Percentiles rank a stretch among this genome's conserved stretches.
These are phyloP conservation scores for Dinocampus coccinellae DNA, from an alignment of 2,888 invertebrate species.

Conservation along the genomic window DNA sequence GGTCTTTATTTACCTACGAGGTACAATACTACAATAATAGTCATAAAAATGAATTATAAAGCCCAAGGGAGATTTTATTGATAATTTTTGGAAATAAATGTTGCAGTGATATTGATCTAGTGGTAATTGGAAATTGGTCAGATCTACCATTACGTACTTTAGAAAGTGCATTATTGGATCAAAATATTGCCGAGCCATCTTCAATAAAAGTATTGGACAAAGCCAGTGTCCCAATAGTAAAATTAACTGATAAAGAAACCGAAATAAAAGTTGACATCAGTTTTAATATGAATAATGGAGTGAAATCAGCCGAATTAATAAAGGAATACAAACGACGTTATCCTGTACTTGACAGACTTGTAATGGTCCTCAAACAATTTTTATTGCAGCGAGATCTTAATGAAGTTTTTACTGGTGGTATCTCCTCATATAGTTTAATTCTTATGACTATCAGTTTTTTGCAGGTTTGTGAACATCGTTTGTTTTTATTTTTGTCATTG, in stretches of 20 bases:
- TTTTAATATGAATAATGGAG: slow-evolving; percentile 98
- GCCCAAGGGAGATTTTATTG: too few relatives aligned
- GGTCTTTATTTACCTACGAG: slow-evolving; percentile 98
- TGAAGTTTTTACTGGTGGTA: slow-evolving; percentile 99
- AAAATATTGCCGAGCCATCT: slow-evolving; percentile 89
- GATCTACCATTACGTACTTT: slow-evolving; percentile 91
- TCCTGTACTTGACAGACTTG: slow-evolving; percentile 92
- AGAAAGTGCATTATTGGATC: slow-evolving; percentile 89
- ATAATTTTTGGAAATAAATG: slow-evolving; percentile 10
- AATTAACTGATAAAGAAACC: slow-evolving; percentile 88
- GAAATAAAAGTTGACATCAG: slow-evolving; percentile 95
- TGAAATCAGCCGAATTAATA: slow-evolving; percentile 96
- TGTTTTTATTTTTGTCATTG: neutral
- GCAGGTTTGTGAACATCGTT: slow-evolving; percentile 71
- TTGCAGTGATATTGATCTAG: slow-evolving; percentile 78
- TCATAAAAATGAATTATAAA: neutral
- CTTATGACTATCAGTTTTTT: slow-evolving; percentile 99
- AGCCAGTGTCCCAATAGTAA: slow-evolving; percentile 98
- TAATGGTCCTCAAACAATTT: slow-evolving; percentile 98
- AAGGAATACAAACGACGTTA: slow-evolving; percentile 90
- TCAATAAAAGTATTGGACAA: slow-evolving; percentile 97
- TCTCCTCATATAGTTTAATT: slow-evolving; percentile 98
- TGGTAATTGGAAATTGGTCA: slow-evolving; percentile 85
- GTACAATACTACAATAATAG: slow-evolving; percentile 61
- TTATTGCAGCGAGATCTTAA: slow-evolving; percentile 97